Conservation (phyloP, 1,140 invertebrate genomes). For the Triops cancriformis region DNA sequence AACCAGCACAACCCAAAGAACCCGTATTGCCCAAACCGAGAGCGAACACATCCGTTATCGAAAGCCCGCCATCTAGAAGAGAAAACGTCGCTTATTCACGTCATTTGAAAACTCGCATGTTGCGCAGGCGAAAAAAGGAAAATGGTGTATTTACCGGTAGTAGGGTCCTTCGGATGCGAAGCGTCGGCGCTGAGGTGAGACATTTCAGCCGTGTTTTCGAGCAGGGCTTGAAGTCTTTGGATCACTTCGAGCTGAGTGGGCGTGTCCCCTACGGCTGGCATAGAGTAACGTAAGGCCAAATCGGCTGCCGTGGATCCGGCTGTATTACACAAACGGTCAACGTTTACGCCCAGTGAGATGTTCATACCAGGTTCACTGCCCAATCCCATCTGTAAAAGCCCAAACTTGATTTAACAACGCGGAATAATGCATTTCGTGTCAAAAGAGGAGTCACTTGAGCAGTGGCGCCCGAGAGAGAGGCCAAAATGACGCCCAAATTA, state of each 20-base stretch:
- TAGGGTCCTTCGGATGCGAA: constrained; percentile 25
- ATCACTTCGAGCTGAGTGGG: constrained; percentile 35
- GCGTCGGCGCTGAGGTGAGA: constrained; percentile 30
- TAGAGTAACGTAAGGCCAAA: not conserved
- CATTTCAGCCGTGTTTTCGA: constrained; percentile 41
- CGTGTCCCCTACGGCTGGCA: constrained; percentile 9
- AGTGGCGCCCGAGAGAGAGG: too few relatives aligned
- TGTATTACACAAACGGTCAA: constrained; percentile 12
- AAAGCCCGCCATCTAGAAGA: constrained; percentile 34
- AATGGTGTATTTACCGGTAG: constrained; percentile 19
- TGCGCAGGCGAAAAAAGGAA: too few relatives aligned
- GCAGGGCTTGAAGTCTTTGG: constrained; percentile 39
- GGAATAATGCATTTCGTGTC: too few relatives aligned
- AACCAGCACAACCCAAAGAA: constrained; percentile 38
- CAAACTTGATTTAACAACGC: not conserved
- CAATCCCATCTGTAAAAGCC: constrained; percentile 1
- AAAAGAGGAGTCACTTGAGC: too few relatives aligned
- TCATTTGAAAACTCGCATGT: constrained; percentile 1
- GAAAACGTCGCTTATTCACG: constrained; percentile 23
- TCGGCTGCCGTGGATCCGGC: not conserved
- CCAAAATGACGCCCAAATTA: too few relatives aligned
- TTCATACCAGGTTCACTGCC: constrained; percentile 6
- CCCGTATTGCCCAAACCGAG: constrained; percentile 45
- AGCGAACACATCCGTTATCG: constrained; percentile 46
- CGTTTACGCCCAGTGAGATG: not conserved